Percentiles rank a stretch among this genome's conserved stretches.
Conservation (phyloP, 2,797 vertebrate species). For the Tokudaia muenninki region DNA sequence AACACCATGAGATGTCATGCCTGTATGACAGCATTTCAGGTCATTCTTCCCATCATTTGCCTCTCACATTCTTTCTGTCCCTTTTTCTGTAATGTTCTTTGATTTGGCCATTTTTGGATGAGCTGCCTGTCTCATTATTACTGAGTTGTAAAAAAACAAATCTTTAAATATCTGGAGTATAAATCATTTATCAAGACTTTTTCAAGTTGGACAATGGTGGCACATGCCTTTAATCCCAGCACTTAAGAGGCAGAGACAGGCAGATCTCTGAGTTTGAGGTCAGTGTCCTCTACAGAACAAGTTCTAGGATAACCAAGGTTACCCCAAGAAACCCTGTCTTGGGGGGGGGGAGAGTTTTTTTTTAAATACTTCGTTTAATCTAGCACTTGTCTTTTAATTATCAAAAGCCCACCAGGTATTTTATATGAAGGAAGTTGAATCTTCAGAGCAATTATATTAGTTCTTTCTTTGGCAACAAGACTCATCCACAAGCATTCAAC, state of each 20-base stretch:
- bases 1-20: too few species aligned
- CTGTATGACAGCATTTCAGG: not conserved
- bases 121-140: not conserved
- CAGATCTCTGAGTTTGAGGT: not conserved
- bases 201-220: not conserved
- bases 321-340: not conserved
- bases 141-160: not conserved
- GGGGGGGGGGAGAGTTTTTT: not conserved
- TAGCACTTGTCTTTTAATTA: slow-evolving; percentile 10
- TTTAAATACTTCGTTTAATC: not conserved
- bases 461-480: not conserved
- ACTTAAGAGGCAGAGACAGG: not conserved
- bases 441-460: not conserved
- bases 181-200: slow-evolving; percentile 24
- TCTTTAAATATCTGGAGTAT: not conserved
- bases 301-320: not conserved
- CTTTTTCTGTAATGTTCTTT: not conserved
- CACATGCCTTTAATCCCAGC: not conserved
- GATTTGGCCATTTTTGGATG: not conserved
- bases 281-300: not conserved
- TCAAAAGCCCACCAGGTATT: not conserved
- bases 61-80: not conserved
- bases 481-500: slow-evolving; percentile 9
- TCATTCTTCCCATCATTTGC: not conserved
- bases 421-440: not conserved